Evolutionary conservation across 2,113 vertebrate genomes (phyloP), one percentile per base, ranked within the genome.

Genomic region (Cottus gobio): DNA sequence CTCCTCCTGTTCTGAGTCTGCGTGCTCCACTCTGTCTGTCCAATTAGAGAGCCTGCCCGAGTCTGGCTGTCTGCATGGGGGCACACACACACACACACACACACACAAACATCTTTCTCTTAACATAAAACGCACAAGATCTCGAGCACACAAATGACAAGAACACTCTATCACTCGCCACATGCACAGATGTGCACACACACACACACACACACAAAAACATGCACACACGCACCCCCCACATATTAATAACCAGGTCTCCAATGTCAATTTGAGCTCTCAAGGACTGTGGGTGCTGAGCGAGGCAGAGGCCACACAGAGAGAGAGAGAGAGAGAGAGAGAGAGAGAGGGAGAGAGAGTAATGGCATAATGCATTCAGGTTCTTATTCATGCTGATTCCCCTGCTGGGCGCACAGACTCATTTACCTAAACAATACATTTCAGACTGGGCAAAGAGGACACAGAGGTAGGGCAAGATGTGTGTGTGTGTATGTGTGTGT

Each of bases 401-500:
- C 89, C 89, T 31, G 83, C 91, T 89, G 91, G 83, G 80, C 57
- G 86, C 85, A 77, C 75, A 88, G 84, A 71, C 90, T 93, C 92
- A 91, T 91, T 91, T 93, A 91, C 89, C 91, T 92, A 91, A 92
- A 92, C 91, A 93, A 89, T 86, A 85, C 91, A 86, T 88, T 89
- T 90, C 76, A 90, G 88, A 77, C 77, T 82, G 91, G 91, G 89
- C 83, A 86, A 79, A 85, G 82, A 90, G 89, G 90, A 90, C 89
- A 84, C 75, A 58, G 69, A 82, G 80, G 79, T 63, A 69, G 60
- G 65, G 70, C 68, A 52, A 72, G 26, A 68, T 50, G 80, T 5
- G 77, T 30, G 42, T 37, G 75, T 80, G 30, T 70, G 50, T 34
- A 20, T 44, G 56, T 62, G 46, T 46, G 63, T 28, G 37, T 65